Evolutionary conservation across 2,888 invertebrate genomes (phyloP).

Genomic region (Microplitis deprimator): DNA sequence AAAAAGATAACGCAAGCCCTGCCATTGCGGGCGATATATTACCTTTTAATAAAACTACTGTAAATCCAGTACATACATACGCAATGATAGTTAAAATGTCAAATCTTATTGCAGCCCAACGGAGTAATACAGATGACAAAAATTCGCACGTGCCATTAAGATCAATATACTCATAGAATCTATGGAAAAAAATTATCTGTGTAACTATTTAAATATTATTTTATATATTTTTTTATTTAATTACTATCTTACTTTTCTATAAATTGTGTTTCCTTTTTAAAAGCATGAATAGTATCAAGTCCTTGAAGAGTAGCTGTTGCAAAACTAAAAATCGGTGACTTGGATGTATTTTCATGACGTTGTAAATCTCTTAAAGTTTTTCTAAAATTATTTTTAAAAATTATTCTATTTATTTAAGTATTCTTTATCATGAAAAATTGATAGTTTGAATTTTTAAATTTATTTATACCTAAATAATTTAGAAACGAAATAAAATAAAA

Average conservation of each 20-base stretch:
- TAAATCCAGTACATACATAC: constrained; percentile 71
- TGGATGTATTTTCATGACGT: constrained; percentile 74
- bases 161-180: constrained; percentile 71
- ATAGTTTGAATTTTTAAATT: not conserved
- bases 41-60: constrained; percentile 72
- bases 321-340: constrained; percentile 76
- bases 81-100: constrained; percentile 67
- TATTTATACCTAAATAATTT: constrained; percentile 68
- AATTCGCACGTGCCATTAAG: constrained; percentile 72
- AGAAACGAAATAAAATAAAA: constrained; percentile 69
- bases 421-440: not conserved
- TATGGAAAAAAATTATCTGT: not conserved
- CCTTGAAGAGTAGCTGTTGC: constrained; percentile 76
- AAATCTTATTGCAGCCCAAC: constrained; percentile 66
- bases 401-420: not conserved
- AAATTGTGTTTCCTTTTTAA: constrained; percentile 74
- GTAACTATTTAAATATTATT: not conserved
- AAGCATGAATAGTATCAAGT: constrained; percentile 76
- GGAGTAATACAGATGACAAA: constrained; percentile 72
- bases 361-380: constrained; percentile 73
- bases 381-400: constrained; percentile 57
- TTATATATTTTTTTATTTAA: constrained; percentile 62
- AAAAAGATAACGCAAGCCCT: constrained; percentile 77
- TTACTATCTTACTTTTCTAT: constrained; percentile 64
- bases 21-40: constrained; percentile 74